Base-by-base conservation (phyloP, 92 coral and sea anemone species). In the Heteractis magnifica region DNA sequence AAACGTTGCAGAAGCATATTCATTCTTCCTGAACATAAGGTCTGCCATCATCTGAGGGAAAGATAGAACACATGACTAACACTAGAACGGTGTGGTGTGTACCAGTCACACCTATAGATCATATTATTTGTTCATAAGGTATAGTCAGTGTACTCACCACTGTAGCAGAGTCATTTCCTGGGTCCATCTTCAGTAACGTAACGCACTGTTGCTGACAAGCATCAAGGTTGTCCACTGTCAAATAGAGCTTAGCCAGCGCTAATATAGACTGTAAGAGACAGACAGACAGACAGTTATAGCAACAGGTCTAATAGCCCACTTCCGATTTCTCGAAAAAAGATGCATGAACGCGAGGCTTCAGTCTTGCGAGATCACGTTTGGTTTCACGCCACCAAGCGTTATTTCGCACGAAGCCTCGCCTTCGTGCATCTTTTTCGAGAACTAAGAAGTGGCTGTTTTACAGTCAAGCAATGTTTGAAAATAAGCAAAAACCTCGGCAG, bases 1-100 rank as follows among this genome's bases (percentile, higher is more conserved):
- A 78, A 91, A 96, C 21, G 94, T 96, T 8, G 99, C 99, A 49
- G 99, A 96, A 60, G 94, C 98, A 74, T 96, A 96, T 64, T 94
- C 99, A 75, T 96, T 91, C 83, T 94, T 96, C 82, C 99, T 87
- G 86, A 96, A 96, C 99, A 94, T 96, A 77, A 96, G 88, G 85
- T 96, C 99, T 3, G 99, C 99, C 99, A 96, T 94, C 99, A 96
- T 94, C 99, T 96, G 84, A 20, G 84, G 13, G 52, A 75, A 49
- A 80, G 51, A 58, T 19, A 74, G 5, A 34, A 72, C 41, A 76
- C n/a, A 76, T n/a, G n/a, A 26, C 26, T 26, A 26, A 26, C 26
- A 26, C 26, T 26, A 26, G 26, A 26, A 26, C 26, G 26, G 26
- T 26, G 26, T 26, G 26, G 26, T 26, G 26, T 26, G 26, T 26